Conservation (phyloP, 2,888 invertebrate genomes). For the Heliconius aoede region DNA sequence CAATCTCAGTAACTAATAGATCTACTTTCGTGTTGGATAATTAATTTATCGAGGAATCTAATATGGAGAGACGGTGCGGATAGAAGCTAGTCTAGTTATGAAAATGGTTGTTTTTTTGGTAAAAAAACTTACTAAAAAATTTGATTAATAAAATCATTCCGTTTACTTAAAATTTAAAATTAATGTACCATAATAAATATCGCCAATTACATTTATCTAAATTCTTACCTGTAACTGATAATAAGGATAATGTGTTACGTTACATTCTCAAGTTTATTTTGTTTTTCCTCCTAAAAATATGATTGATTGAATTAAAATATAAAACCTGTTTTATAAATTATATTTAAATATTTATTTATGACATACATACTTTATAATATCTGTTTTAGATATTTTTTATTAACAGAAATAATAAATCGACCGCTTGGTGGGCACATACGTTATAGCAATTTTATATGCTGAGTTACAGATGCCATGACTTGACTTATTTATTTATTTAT, state of each 20-base stretch:
- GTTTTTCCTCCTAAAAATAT: neutral
- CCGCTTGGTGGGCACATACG: too few relatives aligned
- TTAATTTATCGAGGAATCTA: too few relatives aligned
- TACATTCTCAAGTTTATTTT: neutral
- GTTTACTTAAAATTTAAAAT: neutral
- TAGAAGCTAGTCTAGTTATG: too few relatives aligned
- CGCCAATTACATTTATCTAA: neutral
- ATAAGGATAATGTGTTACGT: neutral
- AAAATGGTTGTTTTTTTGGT: too few relatives aligned
- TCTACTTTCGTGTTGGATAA: too few relatives aligned
- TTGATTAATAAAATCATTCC: neutral
- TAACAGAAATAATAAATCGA: too few relatives aligned
- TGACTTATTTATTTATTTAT: neutral
- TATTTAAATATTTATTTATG: neutral
- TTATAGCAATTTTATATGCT: too few relatives aligned
- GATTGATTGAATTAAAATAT: neutral
- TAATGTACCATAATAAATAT: neutral
- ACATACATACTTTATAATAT: neutral
- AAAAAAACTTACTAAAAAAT: neutral
- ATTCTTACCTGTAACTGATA: neutral
- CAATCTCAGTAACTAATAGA: too few relatives aligned
- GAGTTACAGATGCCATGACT: neutral
- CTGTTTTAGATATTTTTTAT: neutral
- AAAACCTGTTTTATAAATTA: neutral
- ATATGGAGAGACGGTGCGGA: too few relatives aligned